Conservation (phyloP, 2,888 invertebrate species). For the Lasioglossum marginatum region DNA sequence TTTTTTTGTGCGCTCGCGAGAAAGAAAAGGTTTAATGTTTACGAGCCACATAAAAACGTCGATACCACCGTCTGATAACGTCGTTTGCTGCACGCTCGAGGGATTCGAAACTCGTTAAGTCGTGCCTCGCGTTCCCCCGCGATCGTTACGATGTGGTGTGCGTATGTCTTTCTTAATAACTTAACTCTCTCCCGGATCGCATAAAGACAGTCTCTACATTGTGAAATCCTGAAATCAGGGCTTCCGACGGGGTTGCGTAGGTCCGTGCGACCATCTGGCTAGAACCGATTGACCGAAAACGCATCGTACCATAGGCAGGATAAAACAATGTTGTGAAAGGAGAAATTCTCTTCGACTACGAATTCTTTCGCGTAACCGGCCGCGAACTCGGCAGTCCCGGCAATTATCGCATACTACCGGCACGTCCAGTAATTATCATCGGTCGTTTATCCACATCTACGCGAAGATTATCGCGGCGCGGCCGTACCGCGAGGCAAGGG, state of each 20-base stretch:
- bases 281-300: not conserved
- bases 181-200: conserved; percentile 20
- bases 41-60: conserved; percentile 37
- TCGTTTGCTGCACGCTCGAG: conserved; percentile 21
- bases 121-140: conserved; percentile 16
- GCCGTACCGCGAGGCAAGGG: conserved; percentile 44
- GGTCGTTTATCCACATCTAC: conserved; percentile 74
- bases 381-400: conserved; percentile 68
- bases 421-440: conserved; percentile 79
- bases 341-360: conserved; percentile 14
- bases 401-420: conserved; percentile 76
- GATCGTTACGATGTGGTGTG: conserved; percentile 5
- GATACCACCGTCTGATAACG: conserved; percentile 39
- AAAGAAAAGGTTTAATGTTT: conserved; percentile 37
- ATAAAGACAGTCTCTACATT: not conserved
- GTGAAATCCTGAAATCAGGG: not conserved
- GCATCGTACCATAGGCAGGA: not conserved
- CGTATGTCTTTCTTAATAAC: conserved; percentile 30
- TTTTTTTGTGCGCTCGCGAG: conserved; percentile 8
- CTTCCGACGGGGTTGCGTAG: not conserved
- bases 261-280: not conserved
- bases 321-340: not conserved
- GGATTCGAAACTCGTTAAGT: conserved; percentile 43
- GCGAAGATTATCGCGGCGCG: conserved; percentile 59
- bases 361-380: conserved; percentile 69